These are phyloP conservation scores for Pseudococcus viburni DNA, from an alignment of 2,888 invertebrate species.

Conservation along the genomic window DNA sequence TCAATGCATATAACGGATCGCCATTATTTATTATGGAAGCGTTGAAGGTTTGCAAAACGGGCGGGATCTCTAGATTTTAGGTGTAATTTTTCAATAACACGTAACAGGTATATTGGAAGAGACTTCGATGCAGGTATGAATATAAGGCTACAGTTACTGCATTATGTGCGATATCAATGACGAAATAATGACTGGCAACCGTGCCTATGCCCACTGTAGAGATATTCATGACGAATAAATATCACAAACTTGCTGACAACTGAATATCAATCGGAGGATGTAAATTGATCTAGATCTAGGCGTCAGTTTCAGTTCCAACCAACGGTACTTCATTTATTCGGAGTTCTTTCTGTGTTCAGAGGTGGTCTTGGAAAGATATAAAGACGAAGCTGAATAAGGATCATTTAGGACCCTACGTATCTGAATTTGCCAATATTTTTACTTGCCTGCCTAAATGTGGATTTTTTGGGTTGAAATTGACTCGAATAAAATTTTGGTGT, in stretches of 20 bases:
- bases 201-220: not conserved
- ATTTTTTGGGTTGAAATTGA: too few relatives aligned
- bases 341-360: not conserved
- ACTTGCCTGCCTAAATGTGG: too few relatives aligned
- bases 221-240: constrained; percentile 10
- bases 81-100: constrained; percentile 40
- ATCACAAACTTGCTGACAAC: constrained; percentile 12
- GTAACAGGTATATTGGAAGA: constrained; percentile 10
- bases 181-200: not conserved
- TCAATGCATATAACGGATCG: constrained; percentile 6
- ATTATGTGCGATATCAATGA: not conserved
- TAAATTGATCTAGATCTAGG: not conserved
- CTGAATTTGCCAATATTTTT: too few relatives aligned
- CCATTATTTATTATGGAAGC: not conserved
- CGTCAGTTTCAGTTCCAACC: not conserved
- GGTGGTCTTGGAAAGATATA: not conserved
- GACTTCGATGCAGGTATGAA: not conserved
- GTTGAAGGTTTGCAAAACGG: not conserved
- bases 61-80: not conserved
- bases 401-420: too few relatives aligned
- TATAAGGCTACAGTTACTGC: not conserved
- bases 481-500: too few relatives aligned
- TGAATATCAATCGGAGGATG: not conserved
- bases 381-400: too few relatives aligned
- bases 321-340: not conserved